phyloP scores from a whole-genome alignment of 2,797 vertebrate species.

The Antennarius maculatus region DNA sequence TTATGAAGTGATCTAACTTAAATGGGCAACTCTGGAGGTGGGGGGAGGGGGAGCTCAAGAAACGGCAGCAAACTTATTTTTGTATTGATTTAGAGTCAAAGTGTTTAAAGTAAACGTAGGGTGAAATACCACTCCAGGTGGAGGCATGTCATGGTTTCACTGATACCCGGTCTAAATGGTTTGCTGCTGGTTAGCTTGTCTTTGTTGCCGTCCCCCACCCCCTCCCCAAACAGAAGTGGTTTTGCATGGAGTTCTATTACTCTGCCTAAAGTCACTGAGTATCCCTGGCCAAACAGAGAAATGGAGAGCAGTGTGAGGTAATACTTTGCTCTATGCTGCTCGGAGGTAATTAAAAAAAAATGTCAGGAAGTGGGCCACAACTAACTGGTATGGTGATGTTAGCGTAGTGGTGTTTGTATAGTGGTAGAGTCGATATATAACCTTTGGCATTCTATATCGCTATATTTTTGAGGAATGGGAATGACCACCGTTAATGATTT shows the following conservation, averaged over 20 bases:
- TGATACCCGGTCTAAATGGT: constrained; percentile 46
- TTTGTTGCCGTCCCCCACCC: background rate
- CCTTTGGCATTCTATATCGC: constrained; percentile 55
- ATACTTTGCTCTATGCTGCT: constrained; percentile 1
- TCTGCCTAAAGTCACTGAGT: constrained; percentile 62
- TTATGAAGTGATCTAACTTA: constrained; percentile 77
- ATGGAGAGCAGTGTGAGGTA: constrained; percentile 14
- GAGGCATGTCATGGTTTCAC: background rate
- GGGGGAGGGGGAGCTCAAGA: constrained; percentile 43
- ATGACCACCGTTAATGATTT: constrained; percentile 32
- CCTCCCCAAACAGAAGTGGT: constrained; percentile 53
- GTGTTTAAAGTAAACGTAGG: constrained; percentile 9
- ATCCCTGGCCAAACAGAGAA: constrained; percentile 71
- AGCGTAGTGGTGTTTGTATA: constrained; percentile 61
- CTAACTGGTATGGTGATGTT: constrained; percentile 41
- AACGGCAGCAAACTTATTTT: constrained; percentile 67
- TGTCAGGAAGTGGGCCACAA: constrained; percentile 15
- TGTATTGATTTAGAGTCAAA: constrained; percentile 34
- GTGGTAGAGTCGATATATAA: constrained; percentile 62
- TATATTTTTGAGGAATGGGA: constrained; percentile 49
- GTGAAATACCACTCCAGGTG: background rate
- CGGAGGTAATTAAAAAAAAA: background rate
- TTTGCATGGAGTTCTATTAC: constrained; percentile 79
- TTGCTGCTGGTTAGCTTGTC: constrained; percentile 31
- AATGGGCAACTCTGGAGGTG: constrained; percentile 68